Evolutionary conservation across 2,888 invertebrate genomes (phyloP), one percentile per base, ranked within the genome.

Genomic region (Apotomis capreana): DNA sequence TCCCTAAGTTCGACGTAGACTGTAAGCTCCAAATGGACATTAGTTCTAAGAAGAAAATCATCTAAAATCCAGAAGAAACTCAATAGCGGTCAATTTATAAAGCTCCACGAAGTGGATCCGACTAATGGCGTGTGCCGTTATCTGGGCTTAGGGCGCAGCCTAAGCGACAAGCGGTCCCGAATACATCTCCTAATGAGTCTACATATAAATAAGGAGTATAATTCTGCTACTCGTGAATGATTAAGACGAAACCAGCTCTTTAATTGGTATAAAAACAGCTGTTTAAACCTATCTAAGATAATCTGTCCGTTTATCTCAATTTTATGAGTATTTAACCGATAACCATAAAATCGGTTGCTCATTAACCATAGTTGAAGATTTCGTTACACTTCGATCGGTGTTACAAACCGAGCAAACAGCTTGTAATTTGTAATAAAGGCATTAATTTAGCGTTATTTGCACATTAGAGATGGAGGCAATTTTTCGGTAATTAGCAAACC

Each of bases 21-120:
- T 58, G 60, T 70, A 58, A 65, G 70, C 62, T 51, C 57, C 44
- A 63, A 68, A 63, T 54, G 58, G 59, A 36, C 64, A 52, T 74
- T 64, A 74, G 60, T 55, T 51, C 68, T 55, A 64, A 57, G 64
- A 68, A 71, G 60, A 68, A 63, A 73, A 70, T 74, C 70, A 74
- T 74, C 70, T 74, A 49, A 77, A 78, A 73, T 76, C 78, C 77
- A 75, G 74, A 78, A 79, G 82, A 80, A 81, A 81, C 80, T 79
- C 80, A 83, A 87, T 83, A 82, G 83, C 79, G 81, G 82, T 83
- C 84, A 85, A 87, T 86, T 84, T 85, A 87, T 86, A 87, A 83
- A 84, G 85, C 83, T 81, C 80, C 80, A 78, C 74, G 77, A 78
- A 83, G 80, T 83, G 81, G 84, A 81, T 82, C 78, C 80, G 75